A percentile compares a stretch with the other conserved stretches of the same genome.
phyloP scores from a whole-genome alignment of 30 jellyfish, hydroid and myxozoan species.

The Mastigias papua region DNA sequence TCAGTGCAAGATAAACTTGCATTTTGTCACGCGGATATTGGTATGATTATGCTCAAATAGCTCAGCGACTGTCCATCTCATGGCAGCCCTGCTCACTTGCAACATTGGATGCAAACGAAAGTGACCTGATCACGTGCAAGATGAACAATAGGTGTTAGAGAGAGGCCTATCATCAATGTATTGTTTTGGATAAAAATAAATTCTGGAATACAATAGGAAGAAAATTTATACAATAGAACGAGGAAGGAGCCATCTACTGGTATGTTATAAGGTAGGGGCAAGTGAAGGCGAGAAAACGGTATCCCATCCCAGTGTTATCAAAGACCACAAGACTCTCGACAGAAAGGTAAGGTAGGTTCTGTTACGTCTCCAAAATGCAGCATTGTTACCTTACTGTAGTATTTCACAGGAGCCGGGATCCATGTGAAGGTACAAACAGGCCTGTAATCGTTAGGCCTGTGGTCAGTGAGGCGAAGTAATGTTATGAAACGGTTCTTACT shows the following conservation, averaged over 20 bases:
- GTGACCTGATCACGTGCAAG: neutral
- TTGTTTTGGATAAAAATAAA: neutral
- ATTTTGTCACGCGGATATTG: too few species aligned
- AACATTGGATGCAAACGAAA: too few species aligned
- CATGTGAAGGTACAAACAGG: neutral
- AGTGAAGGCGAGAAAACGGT: neutral
- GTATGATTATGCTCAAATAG: too few species aligned
- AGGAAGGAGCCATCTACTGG: constrained; percentile 1
- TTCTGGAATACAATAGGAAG: constrained; percentile 6
- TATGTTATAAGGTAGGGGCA: neutral
- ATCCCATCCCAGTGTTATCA: too few species aligned
- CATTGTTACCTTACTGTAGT: too few species aligned
- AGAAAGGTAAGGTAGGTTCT: neutral
- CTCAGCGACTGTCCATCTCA: too few species aligned
- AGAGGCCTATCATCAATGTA: neutral
- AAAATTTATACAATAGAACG: constrained; percentile 1
- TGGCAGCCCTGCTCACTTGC: too few species aligned
- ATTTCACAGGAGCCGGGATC: too few species aligned
- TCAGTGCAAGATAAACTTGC: neutral
- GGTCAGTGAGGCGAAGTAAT: too few species aligned
- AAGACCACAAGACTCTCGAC: neutral
- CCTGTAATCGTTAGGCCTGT: neutral
- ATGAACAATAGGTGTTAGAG: neutral
- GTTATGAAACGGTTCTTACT: too few species aligned
- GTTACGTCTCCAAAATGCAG: neutral